Evolutionary conservation across 2,797 vertebrate species (phyloP), one percentile per base, ranked within the genome.

Genomic region (Phataginus tetradactyla): DNA sequence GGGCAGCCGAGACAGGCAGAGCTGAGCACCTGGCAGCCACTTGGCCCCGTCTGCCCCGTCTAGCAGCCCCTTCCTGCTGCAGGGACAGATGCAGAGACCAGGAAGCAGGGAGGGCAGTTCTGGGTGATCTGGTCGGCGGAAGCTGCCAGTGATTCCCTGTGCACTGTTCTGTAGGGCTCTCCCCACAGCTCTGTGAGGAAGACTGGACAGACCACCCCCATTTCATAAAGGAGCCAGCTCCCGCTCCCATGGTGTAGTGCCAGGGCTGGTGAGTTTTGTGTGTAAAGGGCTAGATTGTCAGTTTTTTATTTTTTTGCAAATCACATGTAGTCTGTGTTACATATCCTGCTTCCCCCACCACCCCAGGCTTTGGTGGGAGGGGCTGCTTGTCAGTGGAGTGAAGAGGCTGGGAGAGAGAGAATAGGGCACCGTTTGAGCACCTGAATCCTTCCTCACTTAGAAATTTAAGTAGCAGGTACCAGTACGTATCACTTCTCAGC

Each of bases 1-100:
- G 34, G 45, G 18, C 12, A 6, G 2, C 5, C 21, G 13, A 2
- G 69, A 14, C 68, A 29, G 71, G 51, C 17, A 34, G 57, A 49
- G 68, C 18, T 7, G 63, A 34, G 21, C 42, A 53, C 21, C 14
- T 80, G 27, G 17, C 37, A 21, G 29, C 27, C 25, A 57, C 20
- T 23, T 20, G 59, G 59, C 20, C 32, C 21, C 20, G 1, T 53
- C 81, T 53, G 18, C 25, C 37, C 71, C 45, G 2, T 7, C 1
- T 45, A 0, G 25, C 20, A 34, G 53, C 32, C 32, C 32, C 55
- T 34, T 29, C 6, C 1, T 42, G 42, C 51, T 5, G 4, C n/a
- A 4, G 14, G 74, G 10, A 18, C 5, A 6, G 4, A 11, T 10
- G 8, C 27, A 39, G 63, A 34, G 55, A 18, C 0, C 5, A 0